Evolutionary conservation across 30 jellyfish, hydroid and myxozoan species (phyloP).

Genomic region (Catostylus mosaicus): DNA sequence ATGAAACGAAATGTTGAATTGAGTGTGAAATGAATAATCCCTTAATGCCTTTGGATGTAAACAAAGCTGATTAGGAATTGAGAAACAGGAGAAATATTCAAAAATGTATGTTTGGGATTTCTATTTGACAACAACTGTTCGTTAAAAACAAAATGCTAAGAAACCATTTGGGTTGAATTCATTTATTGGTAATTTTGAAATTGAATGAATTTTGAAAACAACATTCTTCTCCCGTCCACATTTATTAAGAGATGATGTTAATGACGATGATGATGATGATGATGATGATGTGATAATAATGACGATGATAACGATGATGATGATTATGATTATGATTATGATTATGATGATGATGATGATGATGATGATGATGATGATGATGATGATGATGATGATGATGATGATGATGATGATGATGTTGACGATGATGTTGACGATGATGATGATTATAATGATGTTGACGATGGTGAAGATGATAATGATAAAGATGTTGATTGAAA

Average conservation of each 20-base stretch:
- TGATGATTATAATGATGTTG: not conserved
- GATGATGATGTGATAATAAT: conserved; percentile 3
- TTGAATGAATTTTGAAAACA: too few relatives aligned
- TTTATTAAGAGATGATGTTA: too few relatives aligned
- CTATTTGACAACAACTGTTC: too few relatives aligned
- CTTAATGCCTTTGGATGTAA: not conserved
- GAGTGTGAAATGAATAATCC: not conserved
- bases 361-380: not conserved
- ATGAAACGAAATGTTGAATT: not conserved
- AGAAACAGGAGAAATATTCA: not conserved
- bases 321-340: too few relatives aligned
- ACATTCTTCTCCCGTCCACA: too few relatives aligned
- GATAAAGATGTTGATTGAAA: not conserved
- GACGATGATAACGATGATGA: not conserved
- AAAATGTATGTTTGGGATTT: too few relatives aligned
- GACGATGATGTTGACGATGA: too few relatives aligned
- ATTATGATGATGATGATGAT: not conserved
- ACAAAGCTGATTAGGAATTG: not conserved
- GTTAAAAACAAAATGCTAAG: too few relatives aligned
- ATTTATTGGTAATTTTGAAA: too few relatives aligned
- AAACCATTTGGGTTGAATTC: too few relatives aligned
- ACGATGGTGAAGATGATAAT: not conserved
- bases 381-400: not conserved
- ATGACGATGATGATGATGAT: too few relatives aligned
- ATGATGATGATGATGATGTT: not conserved